A percentile compares a stretch with the other conserved stretches of the same genome.
These are phyloP conservation scores for Neomorphus geoffroyi DNA, from an alignment of 2,797 vertebrate species.

Conservation along the genomic window DNA sequence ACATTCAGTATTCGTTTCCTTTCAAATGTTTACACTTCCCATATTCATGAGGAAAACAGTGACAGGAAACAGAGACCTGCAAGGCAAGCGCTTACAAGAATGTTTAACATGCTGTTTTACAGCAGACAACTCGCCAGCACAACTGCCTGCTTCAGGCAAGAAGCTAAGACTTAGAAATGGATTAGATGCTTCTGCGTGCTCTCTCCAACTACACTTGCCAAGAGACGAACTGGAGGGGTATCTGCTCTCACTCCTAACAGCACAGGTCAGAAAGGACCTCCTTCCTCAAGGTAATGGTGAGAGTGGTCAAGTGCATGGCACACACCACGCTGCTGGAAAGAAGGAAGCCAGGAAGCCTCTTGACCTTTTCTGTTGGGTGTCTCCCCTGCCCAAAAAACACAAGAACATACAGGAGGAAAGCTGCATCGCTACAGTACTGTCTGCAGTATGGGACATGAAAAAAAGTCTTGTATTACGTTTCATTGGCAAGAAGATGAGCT, in stretches of 20 bases:
- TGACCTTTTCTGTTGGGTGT: not conserved
- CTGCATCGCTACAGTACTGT: not conserved
- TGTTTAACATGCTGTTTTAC: not conserved
- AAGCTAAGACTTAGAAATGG: not conserved
- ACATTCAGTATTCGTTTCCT: not conserved
- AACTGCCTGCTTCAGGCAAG: not conserved
- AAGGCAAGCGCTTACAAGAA: not conserved
- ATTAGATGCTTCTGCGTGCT: not conserved
- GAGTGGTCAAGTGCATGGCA: not conserved
- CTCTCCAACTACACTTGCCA: not conserved
- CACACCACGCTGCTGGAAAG: not conserved
- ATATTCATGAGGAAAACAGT: not conserved
- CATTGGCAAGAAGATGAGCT: not conserved
- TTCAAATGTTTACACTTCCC: not conserved
- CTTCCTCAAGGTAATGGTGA: not conserved
- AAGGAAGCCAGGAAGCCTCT: not conserved
- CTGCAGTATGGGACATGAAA: not conserved
- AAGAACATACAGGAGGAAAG: not conserved
- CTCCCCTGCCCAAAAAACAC: not conserved
- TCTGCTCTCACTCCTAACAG: not conserved
- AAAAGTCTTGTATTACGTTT: not conserved
- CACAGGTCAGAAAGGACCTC: not conserved
- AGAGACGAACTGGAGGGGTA: not conserved
- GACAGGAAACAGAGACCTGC: not conserved
- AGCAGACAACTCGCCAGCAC: not conserved